Base-by-base conservation (phyloP, 1,140 invertebrate species). In the Gerris buenoi region DNA sequence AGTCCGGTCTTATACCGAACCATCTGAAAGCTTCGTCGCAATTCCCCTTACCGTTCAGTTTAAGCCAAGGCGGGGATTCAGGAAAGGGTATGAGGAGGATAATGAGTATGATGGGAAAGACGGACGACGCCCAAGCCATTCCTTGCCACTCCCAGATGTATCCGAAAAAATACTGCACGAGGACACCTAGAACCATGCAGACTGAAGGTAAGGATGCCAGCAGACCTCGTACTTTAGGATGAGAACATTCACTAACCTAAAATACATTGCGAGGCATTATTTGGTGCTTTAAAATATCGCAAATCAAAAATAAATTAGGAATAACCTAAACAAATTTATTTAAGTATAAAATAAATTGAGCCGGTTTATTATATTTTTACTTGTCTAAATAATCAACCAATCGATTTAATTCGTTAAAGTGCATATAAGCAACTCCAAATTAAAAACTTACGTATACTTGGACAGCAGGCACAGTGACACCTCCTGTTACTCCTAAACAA, bases 211-310 rank as follows among this genome's bases (percentile, higher is more conserved):
- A 74, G 0, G 85, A 83, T 0, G 85, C 85, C 29, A 87, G 74
- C 1, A 81, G 73, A 0, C 86, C 86, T 15, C 86, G 77, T 25
- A 84, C 81, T 64, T 81, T 78, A 10, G 84, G 81, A 23, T 84
- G 80, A 5, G 84, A 81, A 68, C 84, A 84, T 74, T 87, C 86
- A 70, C 83, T 84, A 27, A 83, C 80, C 81, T 83, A n/a, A n/a
- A n/a, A n/a, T n/a, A n/a, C n/a, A n/a, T n/a, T n/a, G n/a, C n/a
- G n/a, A n/a, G n/a, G n/a, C n/a, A n/a, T n/a, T n/a, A n/a, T n/a
- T n/a, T n/a, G n/a, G n/a, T n/a, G n/a, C n/a, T n/a, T n/a, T n/a
- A n/a, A n/a, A n/a, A n/a, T n/a, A n/a, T n/a, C n/a, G n/a, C n/a
- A n/a, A n/a, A n/a, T n/a, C n/a, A n/a, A n/a, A n/a, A n/a, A n/a